phyloP scores from a whole-genome alignment of 2,797 vertebrate genomes.

The Anas flavirostris region DNA sequence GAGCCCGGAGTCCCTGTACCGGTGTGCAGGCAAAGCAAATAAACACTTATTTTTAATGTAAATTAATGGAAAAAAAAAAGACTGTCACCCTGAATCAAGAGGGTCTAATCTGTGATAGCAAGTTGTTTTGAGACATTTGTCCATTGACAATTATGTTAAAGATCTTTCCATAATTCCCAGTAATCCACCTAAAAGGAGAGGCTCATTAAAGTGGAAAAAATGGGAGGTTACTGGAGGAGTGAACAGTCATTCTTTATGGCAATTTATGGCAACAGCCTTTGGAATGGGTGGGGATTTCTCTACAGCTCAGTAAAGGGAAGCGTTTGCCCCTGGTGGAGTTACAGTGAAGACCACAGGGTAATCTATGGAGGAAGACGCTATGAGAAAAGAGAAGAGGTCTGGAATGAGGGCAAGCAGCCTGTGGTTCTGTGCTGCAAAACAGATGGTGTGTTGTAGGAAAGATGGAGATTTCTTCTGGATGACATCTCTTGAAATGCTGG shows the following conservation, averaged over 20 bases:
- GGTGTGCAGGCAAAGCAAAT: neutral
- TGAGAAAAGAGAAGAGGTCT: neutral
- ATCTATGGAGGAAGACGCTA: neutral
- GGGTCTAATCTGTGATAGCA: neutral
- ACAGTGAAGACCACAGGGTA: neutral
- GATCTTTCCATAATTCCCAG: neutral
- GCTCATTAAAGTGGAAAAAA: neutral
- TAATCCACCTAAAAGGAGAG: neutral
- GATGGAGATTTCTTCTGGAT: neutral
- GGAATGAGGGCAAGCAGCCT: neutral
- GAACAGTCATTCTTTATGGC: neutral
- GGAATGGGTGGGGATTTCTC: neutral
- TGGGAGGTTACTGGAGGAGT: neutral
- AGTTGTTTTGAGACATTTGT: neutral
- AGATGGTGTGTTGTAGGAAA: neutral
- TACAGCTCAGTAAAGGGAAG: neutral
- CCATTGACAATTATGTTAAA: neutral
- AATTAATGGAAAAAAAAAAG: neutral
- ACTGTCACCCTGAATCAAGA: neutral
- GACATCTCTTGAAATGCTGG: neutral
- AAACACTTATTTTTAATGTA: neutral
- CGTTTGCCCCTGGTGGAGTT: neutral
- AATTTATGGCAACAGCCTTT: neutral
- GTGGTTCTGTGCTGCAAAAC: fast-evolving
- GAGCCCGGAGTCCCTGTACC: neutral